A percentile compares a stretch with the other conserved stretches of the same genome.
phyloP scores from a whole-genome alignment of 2,888 invertebrate genomes.

The Sicus ferrugineus region DNA sequence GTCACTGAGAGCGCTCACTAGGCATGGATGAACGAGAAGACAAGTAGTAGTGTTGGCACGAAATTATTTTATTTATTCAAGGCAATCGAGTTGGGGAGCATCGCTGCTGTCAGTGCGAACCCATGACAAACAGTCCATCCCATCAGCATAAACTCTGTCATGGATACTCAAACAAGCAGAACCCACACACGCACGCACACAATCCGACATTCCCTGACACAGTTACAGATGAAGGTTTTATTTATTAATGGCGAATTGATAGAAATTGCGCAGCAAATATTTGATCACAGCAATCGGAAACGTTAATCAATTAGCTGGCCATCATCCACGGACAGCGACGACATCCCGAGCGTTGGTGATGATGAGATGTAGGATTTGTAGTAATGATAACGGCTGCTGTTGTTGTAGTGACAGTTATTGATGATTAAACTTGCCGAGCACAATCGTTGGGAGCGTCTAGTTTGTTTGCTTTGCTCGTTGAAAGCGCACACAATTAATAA shows the following conservation, averaged over 20 bases:
- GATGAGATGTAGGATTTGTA: too few species aligned
- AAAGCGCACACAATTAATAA: too few species aligned
- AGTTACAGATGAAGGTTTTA: constrained; percentile 22
- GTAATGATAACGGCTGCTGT: too few species aligned
- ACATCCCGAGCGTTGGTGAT: too few species aligned
- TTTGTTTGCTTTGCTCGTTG: too few species aligned
- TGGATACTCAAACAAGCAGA: not conserved
- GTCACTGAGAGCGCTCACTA: too few species aligned
- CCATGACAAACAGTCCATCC: not conserved
- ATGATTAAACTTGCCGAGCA: too few species aligned
- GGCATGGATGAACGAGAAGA: too few species aligned
- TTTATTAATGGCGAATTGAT: constrained; percentile 32
- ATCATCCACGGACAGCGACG: too few species aligned
- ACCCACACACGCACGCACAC: not conserved
- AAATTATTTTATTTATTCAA: constrained; percentile 31
- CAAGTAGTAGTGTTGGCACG: too few species aligned
- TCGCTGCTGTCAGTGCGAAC: not conserved
- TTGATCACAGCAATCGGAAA: constrained; percentile 26
- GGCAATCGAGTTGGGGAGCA: constrained; percentile 20
- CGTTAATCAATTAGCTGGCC: constrained; percentile 26
- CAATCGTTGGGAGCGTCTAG: too few species aligned
- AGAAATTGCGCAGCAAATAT: constrained; percentile 34
- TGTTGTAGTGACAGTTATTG: too few species aligned
- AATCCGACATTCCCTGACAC: not conserved
- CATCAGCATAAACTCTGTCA: not conserved